A percentile compares a stretch with the other conserved stretches of the same genome.
phyloP scores from a whole-genome alignment of 2,797 vertebrate genomes.

The Cyprinodon diabolis region DNA sequence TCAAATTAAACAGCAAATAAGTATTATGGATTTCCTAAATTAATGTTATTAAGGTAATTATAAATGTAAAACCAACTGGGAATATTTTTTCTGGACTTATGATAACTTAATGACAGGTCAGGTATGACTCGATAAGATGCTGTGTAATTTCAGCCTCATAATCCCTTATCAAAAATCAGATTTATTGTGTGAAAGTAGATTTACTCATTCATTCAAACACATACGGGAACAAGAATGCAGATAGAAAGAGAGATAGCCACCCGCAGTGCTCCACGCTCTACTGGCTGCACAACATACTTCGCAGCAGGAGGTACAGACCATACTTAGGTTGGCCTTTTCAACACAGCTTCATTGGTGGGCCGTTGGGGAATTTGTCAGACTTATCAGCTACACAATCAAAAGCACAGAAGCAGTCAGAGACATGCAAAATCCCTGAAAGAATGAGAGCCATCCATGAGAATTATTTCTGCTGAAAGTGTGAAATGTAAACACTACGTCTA shows the following conservation, averaged over 20 bases:
- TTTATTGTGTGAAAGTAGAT: conserved; percentile 41
- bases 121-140: conserved; percentile 6
- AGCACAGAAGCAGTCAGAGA: conserved; percentile 13
- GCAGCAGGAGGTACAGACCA: conserved; percentile 56
- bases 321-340: conserved; percentile 50
- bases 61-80: not conserved
- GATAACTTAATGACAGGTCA: conserved; percentile 1
- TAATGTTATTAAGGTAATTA: not conserved
- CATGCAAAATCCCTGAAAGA: conserved; percentile 9
- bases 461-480: not conserved
- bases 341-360: conserved; percentile 61
- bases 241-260: conserved; percentile 65
- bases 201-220: conserved; percentile 27
- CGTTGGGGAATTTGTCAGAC: conserved; percentile 30
- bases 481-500: conserved; percentile 22
- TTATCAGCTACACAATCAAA: conserved; percentile 52
- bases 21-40: not conserved
- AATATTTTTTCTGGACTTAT: not conserved
- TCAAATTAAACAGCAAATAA: too few species aligned
- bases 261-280: conserved; percentile 49
- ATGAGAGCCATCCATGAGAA: not conserved
- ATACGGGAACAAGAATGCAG: conserved; percentile 38
- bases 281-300: conserved; percentile 61
- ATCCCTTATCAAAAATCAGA: conserved; percentile 20
- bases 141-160: conserved; percentile 24